phyloP scores from a whole-genome alignment of 1,140 invertebrate genomes.

The Drosophila malerkotliana region DNA sequence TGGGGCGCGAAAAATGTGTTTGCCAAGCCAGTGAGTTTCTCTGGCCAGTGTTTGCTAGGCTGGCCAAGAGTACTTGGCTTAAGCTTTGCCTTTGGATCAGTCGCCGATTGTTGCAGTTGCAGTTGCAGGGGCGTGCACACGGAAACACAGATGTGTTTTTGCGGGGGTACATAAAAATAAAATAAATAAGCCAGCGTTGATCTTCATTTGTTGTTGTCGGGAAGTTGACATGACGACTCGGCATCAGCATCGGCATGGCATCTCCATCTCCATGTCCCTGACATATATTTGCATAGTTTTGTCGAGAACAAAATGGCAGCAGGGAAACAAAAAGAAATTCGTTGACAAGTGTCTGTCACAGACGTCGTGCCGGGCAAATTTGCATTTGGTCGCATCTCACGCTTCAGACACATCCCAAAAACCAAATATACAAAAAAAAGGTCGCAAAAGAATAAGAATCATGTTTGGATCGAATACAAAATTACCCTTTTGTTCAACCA shows the following conservation, averaged over 20 bases:
- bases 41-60: slow-evolving; percentile 44
- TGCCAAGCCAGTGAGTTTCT: slow-evolving; percentile 57
- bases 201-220: slow-evolving; percentile 81
- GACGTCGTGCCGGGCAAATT: slow-evolving; percentile 66
- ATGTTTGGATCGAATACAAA: neutral
- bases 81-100: slow-evolving; percentile 1
- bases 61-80: slow-evolving; percentile 58
- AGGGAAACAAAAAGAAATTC: slow-evolving; percentile 50
- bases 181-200: slow-evolving; percentile 77
- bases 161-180: slow-evolving; percentile 64
- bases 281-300: slow-evolving; percentile 80
- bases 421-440: slow-evolving; percentile 6
- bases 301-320: slow-evolving; percentile 66
- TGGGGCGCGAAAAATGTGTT: slow-evolving; percentile 79
- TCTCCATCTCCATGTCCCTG: slow-evolving; percentile 54
- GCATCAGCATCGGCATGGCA: slow-evolving; percentile 23
- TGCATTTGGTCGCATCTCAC: slow-evolving; percentile 78
- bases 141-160: slow-evolving; percentile 28
- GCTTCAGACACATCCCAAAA: slow-evolving; percentile 49
- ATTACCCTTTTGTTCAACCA: neutral
- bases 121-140: slow-evolving; percentile 53
- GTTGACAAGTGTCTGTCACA: slow-evolving; percentile 79
- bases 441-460: neutral
- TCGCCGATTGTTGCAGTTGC: slow-evolving; percentile 33
- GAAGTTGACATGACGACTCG: slow-evolving; percentile 67